phyloP scores from a whole-genome alignment of 2,113 vertebrate genomes.

The Clarias gariepinus region DNA sequence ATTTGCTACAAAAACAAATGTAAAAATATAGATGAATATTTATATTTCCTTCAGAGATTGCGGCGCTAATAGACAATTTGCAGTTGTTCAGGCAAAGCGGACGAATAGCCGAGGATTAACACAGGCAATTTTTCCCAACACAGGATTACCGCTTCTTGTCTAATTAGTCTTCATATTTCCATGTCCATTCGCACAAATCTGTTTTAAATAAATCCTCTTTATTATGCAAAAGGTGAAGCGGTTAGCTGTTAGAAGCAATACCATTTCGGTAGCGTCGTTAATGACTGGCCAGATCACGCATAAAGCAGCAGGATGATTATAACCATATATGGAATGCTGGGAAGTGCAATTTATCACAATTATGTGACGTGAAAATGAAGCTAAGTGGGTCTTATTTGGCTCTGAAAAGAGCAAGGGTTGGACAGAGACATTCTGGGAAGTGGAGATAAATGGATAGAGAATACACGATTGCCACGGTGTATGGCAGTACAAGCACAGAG shows the following conservation, averaged over 20 bases:
- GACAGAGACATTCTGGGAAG: slow-evolving; percentile 26
- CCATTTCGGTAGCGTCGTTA: neutral
- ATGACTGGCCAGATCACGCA: neutral
- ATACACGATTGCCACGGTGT: too few species aligned
- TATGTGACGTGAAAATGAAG: slow-evolving; percentile 16
- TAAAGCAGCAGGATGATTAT: neutral
- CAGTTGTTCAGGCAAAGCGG: slow-evolving; percentile 33
- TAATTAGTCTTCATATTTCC: slow-evolving; percentile 47
- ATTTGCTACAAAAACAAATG: neutral
- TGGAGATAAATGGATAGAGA: slow-evolving; percentile 11
- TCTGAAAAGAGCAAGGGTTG: neutral
- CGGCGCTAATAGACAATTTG: slow-evolving; percentile 17
- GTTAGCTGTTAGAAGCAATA: slow-evolving; percentile 7
- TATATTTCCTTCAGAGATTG: neutral
- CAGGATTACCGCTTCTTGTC: slow-evolving; percentile 33
- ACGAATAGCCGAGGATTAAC: slow-evolving; percentile 29
- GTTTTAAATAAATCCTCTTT: slow-evolving; percentile 34
- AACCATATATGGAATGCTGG: neutral
- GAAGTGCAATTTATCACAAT: slow-evolving; percentile 19
- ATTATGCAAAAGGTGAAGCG: slow-evolving; percentile 6
- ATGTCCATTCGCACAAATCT: slow-evolving; percentile 31
- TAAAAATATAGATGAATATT: neutral
- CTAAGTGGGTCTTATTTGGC: slow-evolving; percentile 25
- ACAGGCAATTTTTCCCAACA: slow-evolving; percentile 24
- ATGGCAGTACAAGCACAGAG: slow-evolving; percentile 20